Evolutionary conservation across 2,113 vertebrate species (phyloP).

Genomic region (Onychostoma macrolepis): DNA sequence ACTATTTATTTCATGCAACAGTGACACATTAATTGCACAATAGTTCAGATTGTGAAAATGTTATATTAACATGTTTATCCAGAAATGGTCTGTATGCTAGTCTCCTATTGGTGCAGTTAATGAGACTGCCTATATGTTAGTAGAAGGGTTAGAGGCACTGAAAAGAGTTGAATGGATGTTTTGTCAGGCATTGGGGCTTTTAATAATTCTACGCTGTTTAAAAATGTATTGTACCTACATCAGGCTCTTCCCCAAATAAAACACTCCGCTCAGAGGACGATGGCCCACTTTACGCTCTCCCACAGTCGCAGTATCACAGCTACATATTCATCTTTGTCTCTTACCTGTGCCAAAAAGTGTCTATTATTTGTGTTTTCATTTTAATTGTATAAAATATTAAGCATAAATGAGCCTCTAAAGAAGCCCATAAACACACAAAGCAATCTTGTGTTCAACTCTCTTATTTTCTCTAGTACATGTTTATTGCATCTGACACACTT

Average conservation of each 20-base stretch:
- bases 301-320: background rate
- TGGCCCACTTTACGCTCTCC: constrained; percentile 27
- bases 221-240: constrained; percentile 60
- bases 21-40: background rate
- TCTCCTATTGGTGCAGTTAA: background rate
- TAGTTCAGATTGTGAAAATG: background rate
- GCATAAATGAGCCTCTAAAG: background rate
- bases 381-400: background rate
- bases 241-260: constrained; percentile 44
- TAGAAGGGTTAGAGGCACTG: background rate
- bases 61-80: background rate
- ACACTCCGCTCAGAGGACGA: constrained; percentile 6
- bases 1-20: background rate
- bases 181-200: constrained; percentile 18
- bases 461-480: background rate
- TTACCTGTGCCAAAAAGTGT: background rate
- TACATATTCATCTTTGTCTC: background rate
- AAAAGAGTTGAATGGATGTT: background rate
- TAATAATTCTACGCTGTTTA: constrained; percentile 60
- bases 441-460: background rate
- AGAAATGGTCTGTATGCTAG: background rate
- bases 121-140: background rate
- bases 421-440: background rate
- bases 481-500: background rate
- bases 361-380: background rate